Conservation (phyloP, 2,888 invertebrate species). For the Tanypteryx hageni region DNA sequence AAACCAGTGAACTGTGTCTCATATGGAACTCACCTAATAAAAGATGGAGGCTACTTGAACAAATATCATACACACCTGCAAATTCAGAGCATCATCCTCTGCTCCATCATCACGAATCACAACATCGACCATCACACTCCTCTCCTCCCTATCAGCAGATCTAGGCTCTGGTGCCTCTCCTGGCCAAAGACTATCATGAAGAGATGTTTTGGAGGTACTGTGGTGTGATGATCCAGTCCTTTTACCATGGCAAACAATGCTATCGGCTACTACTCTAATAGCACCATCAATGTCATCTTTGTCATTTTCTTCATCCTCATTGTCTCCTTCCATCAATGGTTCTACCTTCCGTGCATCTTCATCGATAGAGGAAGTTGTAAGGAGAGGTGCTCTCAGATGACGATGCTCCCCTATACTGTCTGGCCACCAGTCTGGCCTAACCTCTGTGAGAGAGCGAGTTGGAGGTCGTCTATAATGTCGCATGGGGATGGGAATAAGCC, state of each 20-base stretch:
- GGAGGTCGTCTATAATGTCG: slow-evolving; percentile 74
- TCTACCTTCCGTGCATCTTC: slow-evolving; percentile 55
- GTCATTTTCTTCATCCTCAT: slow-evolving; percentile 66
- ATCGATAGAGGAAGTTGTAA: slow-evolving; percentile 51
- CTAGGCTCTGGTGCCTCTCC: slow-evolving; percentile 33
- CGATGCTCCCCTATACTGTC: slow-evolving; percentile 68
- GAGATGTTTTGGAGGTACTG: slow-evolving; percentile 42
- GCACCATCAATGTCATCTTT: slow-evolving; percentile 67
- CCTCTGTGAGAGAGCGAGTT: slow-evolving; percentile 82
- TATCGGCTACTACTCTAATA: slow-evolving; percentile 63
- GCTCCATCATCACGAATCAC: slow-evolving; percentile 35
- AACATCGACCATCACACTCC: slow-evolving; percentile 53
- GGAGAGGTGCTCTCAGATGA: slow-evolving; percentile 65
- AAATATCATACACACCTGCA: not conserved
- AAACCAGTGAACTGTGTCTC: too few species aligned
- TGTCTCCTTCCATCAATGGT: slow-evolving; percentile 43
- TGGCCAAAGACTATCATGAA: slow-evolving; percentile 49
- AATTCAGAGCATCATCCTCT: slow-evolving; percentile 17
- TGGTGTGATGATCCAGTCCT: slow-evolving; percentile 14
- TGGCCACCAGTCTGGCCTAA: slow-evolving; percentile 69
- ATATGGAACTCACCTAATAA: too few species aligned
- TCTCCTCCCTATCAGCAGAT: slow-evolving; percentile 24
- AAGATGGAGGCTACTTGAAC: too few species aligned
- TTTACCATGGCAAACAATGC: not conserved
- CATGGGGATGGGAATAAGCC: not conserved